These are phyloP conservation scores for Hedychridium roseum DNA, from an alignment of 2,888 invertebrate genomes.

Conservation along the genomic window DNA sequence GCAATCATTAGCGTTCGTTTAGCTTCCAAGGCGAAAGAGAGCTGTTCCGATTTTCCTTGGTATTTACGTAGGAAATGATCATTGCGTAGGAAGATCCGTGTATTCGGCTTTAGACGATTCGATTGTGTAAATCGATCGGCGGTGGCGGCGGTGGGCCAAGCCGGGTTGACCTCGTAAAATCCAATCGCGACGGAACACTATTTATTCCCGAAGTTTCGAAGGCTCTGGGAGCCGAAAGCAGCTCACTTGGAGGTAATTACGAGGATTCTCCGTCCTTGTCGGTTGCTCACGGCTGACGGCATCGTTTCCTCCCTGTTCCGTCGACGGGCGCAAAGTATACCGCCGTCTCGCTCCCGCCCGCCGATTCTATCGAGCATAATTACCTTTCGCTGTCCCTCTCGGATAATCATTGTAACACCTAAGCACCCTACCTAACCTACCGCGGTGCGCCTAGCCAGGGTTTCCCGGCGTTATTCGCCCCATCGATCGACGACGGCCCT, in stretches of 20 bases:
- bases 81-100: not conserved
- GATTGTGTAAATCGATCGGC: not conserved
- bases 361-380: slow-evolving; percentile 62
- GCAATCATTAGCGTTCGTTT: slow-evolving; percentile 33
- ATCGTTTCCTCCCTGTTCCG: slow-evolving; percentile 40
- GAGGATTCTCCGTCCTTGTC: slow-evolving; percentile 52
- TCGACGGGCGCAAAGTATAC: slow-evolving; percentile 54
- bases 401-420: slow-evolving; percentile 64
- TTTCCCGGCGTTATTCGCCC: slow-evolving; percentile 55
- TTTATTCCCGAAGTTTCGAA: slow-evolving; percentile 62
- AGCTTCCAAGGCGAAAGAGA: slow-evolving; percentile 11
- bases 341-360: slow-evolving; percentile 48
- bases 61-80: no score
- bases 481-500: slow-evolving; percentile 56
- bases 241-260: slow-evolving; percentile 63
- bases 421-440: slow-evolving; percentile 61
- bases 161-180: slow-evolving; percentile 36
- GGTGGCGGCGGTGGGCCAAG: slow-evolving; percentile 5
- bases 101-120: not conserved
- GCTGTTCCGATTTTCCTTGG: slow-evolving; percentile 5
- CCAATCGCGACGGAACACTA: slow-evolving; percentile 45
- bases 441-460: slow-evolving; percentile 53
- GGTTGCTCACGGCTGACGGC: slow-evolving; percentile 27
- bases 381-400: slow-evolving; percentile 63
- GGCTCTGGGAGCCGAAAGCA: slow-evolving; percentile 60